Percentiles rank a stretch among this genome's conserved stretches.
phyloP scores from a whole-genome alignment of 2,888 invertebrate species.

The Ochlodes sylvanus region DNA sequence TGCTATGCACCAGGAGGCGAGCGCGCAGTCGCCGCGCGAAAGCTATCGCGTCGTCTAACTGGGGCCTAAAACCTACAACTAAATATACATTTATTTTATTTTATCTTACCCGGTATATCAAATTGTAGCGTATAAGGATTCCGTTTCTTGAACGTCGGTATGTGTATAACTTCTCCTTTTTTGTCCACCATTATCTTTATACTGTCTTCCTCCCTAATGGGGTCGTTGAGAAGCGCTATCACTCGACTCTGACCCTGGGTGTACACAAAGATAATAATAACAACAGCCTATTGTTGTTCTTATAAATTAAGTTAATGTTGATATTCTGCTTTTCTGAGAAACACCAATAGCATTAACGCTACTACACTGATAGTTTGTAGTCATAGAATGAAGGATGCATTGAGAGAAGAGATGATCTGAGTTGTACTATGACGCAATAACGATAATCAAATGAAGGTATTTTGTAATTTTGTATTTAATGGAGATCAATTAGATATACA shows the following conservation, averaged over 20 bases:
- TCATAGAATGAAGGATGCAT: too few relatives aligned
- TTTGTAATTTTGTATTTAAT: too few relatives aligned
- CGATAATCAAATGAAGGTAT: too few relatives aligned
- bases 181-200: conserved; percentile 92
- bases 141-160: conserved; percentile 90
- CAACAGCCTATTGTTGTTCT: conserved; percentile 32
- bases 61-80: too few relatives aligned
- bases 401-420: too few relatives aligned
- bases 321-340: conserved; percentile 19
- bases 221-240: conserved; percentile 91
- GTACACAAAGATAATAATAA: conserved; percentile 41
- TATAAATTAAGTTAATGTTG: conserved; percentile 23
- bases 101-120: conserved; percentile 87
- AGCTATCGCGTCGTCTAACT: too few relatives aligned
- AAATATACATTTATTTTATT: background rate
- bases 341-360: background rate
- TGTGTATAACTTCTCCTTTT: conserved; percentile 91
- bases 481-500: too few relatives aligned
- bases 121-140: conserved; percentile 95
- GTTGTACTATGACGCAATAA: too few relatives aligned
- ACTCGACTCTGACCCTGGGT: conserved; percentile 92
- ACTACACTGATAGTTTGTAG: too few relatives aligned
- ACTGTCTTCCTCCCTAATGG: conserved; percentile 90
- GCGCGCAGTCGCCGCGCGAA: too few relatives aligned
- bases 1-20: too few relatives aligned